Evolutionary conservation across 2,888 invertebrate species (phyloP).

Genomic region (Xylota sylvarum): DNA sequence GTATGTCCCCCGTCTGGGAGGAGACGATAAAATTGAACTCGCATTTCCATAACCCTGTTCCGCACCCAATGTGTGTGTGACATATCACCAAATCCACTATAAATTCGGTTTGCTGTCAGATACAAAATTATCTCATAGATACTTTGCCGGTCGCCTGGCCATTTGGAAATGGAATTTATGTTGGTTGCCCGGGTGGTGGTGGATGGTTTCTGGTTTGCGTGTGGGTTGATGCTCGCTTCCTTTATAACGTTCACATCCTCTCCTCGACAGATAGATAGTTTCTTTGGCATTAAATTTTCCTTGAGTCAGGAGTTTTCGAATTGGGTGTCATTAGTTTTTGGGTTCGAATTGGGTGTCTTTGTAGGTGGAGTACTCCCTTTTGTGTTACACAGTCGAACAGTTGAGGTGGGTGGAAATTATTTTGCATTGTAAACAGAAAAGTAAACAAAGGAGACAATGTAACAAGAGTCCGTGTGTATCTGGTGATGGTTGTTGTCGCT

Average conservation of each 20-base stretch:
- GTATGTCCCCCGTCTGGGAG: neutral
- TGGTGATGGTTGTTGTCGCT: neutral
- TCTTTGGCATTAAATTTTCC: constrained; percentile 60
- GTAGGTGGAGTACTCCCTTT: neutral
- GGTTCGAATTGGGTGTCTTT: constrained; percentile 16
- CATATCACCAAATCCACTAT: constrained; percentile 65
- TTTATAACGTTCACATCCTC: constrained; percentile 43
- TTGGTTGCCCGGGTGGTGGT: constrained; percentile 55
- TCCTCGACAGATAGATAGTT: constrained; percentile 39
- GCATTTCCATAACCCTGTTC: constrained; percentile 46
- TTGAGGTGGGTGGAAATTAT: constrained; percentile 32
- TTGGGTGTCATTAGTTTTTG: constrained; percentile 67
- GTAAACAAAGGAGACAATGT: constrained; percentile 34
- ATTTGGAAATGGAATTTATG: constrained; percentile 68
- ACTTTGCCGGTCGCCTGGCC: constrained; percentile 57
- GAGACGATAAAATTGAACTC: constrained; percentile 29
- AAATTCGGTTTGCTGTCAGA: constrained; percentile 72
- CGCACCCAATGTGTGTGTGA: constrained; percentile 49
- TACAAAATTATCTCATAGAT: constrained; percentile 70
- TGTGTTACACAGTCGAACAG: neutral
- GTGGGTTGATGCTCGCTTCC: constrained; percentile 50
- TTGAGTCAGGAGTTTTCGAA: constrained; percentile 70
- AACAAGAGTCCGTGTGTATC: neutral
- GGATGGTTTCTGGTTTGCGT: constrained; percentile 30
- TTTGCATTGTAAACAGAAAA: constrained; percentile 68